These are phyloP conservation scores for Lithophane leautieri DNA, from an alignment of 2,888 invertebrate species.

Conservation along the genomic window DNA sequence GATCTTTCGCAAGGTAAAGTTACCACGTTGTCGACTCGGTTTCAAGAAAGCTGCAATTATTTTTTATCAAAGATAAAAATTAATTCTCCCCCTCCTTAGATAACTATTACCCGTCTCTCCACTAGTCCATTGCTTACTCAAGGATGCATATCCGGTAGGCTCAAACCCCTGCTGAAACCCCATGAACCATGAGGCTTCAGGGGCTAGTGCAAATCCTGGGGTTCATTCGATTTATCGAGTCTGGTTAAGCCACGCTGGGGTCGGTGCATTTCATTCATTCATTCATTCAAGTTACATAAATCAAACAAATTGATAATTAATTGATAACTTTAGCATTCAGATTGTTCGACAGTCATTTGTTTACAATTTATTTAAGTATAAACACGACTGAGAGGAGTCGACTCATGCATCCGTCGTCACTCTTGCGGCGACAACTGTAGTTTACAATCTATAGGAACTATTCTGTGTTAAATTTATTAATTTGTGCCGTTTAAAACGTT, in stretches of 20 bases:
- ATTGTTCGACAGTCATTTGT: conserved; percentile 4
- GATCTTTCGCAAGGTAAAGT: not conserved
- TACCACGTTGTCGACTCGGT: not conserved
- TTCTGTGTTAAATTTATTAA: conserved; percentile 40
- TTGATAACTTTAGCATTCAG: not conserved
- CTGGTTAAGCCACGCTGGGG: too few relatives aligned
- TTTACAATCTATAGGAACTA: conserved; percentile 3
- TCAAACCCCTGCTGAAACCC: too few relatives aligned
- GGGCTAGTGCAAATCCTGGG: too few relatives aligned
- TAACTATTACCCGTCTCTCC: too few relatives aligned
- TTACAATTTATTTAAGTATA: conserved; percentile 7
- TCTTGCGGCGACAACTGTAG: conserved; percentile 4
- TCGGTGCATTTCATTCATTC: too few relatives aligned
- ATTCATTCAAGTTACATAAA: not conserved
- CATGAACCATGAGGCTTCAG: too few relatives aligned
- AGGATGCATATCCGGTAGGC: too few relatives aligned
- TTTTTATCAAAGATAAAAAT: not conserved
- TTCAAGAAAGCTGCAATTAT: not conserved
- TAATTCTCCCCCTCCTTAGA: too few relatives aligned
- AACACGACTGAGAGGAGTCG: conserved; percentile 4
- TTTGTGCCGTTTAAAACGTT: conserved; percentile 47
- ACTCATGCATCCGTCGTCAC: conserved; percentile 12
- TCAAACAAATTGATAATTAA: not conserved
- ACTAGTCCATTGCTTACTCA: too few relatives aligned
- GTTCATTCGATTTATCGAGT: too few relatives aligned